phyloP scores from a whole-genome alignment of 2,888 invertebrate genomes.

The Suillia variegata region DNA sequence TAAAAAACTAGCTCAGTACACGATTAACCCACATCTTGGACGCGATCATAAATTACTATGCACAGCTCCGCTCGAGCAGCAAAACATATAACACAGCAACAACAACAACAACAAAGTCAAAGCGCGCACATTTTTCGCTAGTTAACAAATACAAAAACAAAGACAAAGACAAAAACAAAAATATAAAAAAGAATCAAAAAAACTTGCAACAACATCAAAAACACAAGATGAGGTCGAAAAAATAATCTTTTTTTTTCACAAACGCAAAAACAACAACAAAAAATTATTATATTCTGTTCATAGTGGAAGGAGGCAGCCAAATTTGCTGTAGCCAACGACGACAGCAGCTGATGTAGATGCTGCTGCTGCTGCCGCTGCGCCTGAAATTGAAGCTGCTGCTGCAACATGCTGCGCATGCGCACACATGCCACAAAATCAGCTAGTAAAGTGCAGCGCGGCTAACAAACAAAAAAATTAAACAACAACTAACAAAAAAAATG shows the following conservation, averaged over 20 bases:
- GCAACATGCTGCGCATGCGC: constrained; percentile 1
- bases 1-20: constrained; percentile 57
- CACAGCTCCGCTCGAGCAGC: constrained; percentile 27
- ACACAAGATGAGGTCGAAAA: too few species aligned
- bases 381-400: too few species aligned
- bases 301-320: background rate
- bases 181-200: background rate
- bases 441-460: background rate
- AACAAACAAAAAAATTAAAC: too few species aligned
- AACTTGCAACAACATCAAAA: background rate
- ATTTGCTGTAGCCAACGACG: too few species aligned
- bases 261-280: background rate
- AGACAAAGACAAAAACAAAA: background rate
- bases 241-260: too few species aligned
- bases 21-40: constrained; percentile 62
- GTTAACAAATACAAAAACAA: constrained; percentile 7
- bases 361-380: too few species aligned
- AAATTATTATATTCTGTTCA: background rate
- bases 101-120: constrained; percentile 10
- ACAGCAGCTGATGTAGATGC: too few species aligned
- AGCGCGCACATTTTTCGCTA: constrained; percentile 1
- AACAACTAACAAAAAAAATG: too few species aligned
- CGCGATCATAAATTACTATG: constrained; percentile 62
- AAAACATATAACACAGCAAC: constrained; percentile 14
- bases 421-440: constrained; percentile 28